Conservation (phyloP, 35 echinoderm and acorn worm genomes). For the Apostichopus californicus region DNA sequence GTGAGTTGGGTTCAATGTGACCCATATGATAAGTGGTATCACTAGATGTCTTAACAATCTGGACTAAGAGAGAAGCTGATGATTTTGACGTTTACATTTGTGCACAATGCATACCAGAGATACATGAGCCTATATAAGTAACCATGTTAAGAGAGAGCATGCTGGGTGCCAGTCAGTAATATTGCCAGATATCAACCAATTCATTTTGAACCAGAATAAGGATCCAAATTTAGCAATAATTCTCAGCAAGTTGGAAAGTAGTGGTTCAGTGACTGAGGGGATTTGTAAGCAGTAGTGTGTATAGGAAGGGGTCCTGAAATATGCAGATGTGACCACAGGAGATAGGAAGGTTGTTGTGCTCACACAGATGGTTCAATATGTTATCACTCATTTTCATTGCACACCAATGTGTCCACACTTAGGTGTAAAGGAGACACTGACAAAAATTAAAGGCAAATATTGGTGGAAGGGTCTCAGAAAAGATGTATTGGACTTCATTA, state of each 20-base stretch:
- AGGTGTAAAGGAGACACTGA: not conserved
- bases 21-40: not conserved
- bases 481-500: slow-evolving; percentile 21
- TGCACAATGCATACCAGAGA: not conserved
- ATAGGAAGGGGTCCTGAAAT: not conserved
- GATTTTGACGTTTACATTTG: not conserved
- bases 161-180: not conserved
- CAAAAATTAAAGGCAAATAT: not conserved
- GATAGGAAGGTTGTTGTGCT: not conserved
- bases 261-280: too few relatives aligned
- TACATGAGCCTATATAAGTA: not conserved
- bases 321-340: too few relatives aligned
- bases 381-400: slow-evolving; percentile 23
- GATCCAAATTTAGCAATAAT: not conserved
- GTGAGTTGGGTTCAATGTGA: not conserved
- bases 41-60: not conserved
- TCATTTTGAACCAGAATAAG: not conserved
- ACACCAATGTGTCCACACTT: slow-evolving; percentile 23
- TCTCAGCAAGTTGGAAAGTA: not conserved
- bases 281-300: too few relatives aligned
- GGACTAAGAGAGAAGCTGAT: slow-evolving; percentile 8
- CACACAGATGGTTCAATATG: not conserved
- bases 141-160: not conserved
- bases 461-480: not conserved
- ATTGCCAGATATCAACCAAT: slow-evolving; percentile 25